Evolutionary conservation across 2,797 vertebrate genomes (phyloP).

Genomic region (Melanotaenia nigrans): DNA sequence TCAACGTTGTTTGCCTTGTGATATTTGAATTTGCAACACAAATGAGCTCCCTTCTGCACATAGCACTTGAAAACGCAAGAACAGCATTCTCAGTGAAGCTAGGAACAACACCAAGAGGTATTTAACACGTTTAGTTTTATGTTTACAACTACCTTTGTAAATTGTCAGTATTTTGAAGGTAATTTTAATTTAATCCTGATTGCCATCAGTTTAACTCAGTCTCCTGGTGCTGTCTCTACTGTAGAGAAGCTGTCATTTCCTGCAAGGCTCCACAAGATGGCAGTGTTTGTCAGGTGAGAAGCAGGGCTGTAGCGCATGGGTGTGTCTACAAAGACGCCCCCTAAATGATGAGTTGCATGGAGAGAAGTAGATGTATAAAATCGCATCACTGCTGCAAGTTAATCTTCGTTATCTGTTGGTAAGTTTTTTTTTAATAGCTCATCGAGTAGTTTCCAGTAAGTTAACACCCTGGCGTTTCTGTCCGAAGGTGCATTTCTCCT

Average conservation of each 20-base stretch:
- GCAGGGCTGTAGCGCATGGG: slow-evolving; percentile 11
- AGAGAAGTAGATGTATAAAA: not conserved
- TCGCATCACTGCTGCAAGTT: not conserved
- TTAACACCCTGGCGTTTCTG: not conserved
- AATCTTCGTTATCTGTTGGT: not conserved
- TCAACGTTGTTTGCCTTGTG: not conserved
- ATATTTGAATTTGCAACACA: not conserved
- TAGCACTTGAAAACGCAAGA: not conserved
- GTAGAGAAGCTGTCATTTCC: not conserved
- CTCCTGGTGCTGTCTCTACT: not conserved
- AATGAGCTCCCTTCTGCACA: not conserved
- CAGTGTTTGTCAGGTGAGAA: slow-evolving; percentile 32
- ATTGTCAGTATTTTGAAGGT: not conserved
- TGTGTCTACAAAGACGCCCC: slow-evolving; percentile 27
- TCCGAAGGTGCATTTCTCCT: not conserved
- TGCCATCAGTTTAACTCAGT: slow-evolving; percentile 24
- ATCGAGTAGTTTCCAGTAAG: not conserved
- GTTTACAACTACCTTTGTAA: not conserved
- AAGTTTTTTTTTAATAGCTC: not conserved
- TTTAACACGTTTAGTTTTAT: slow-evolving; percentile 16
- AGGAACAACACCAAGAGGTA: not conserved
- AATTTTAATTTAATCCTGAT: slow-evolving; percentile 18
- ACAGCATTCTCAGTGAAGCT: not conserved
- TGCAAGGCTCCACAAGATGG: slow-evolving; percentile 44
- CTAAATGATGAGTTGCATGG: not conserved